Evolutionary conservation across 2,888 invertebrate genomes (phyloP), one percentile per base, ranked within the genome.

Genomic region (Ochlodes sylvanus): DNA sequence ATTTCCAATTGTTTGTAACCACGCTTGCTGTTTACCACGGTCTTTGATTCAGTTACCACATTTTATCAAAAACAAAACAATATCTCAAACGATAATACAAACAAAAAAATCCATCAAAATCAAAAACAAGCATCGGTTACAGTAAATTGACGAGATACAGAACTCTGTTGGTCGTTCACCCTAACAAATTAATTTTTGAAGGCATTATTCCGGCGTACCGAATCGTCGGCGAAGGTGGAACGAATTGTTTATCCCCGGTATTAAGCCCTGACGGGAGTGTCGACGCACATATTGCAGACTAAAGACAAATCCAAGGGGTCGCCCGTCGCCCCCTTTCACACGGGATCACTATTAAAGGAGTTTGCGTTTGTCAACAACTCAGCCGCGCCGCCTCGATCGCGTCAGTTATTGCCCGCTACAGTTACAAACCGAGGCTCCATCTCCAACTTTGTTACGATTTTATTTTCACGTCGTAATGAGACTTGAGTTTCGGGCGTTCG

Each of bases 181-280:
- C 81, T 85, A 79, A 79, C 81, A 81, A 87, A 88, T 85, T 80
- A 85, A 81, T 87, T 85, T 87, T 83, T 81, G 79, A 79, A 83
- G 81, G 80, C 82, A 83, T 85, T 83, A 87, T 79, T 80, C 82
- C 79, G 83, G 82, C 79, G 83, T 80, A 83, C 80, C 79, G 81
- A 86, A 87, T 87, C 82, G 82, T 81, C 84, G 79, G 81, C 85
- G 85, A 85, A 86, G 78, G 84, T 84, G 88, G 82, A 86, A 86
- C 90, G 82, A 90, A 92, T 91, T 85, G 86, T 85, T 90, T 89
- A 89, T 86, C 83, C 79, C 83, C 80, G 84, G 85, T 81, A 87
- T 89, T 87, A 88, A 86, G 81, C 81, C 81, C 80, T 80, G 78
- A 79, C 85, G 79, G 78, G 81, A 83, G 83, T 84, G 83, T 81